Evolutionary conservation across 2,888 invertebrate species (phyloP).

Genomic region (Thysanoteuthis rhombus): DNA sequence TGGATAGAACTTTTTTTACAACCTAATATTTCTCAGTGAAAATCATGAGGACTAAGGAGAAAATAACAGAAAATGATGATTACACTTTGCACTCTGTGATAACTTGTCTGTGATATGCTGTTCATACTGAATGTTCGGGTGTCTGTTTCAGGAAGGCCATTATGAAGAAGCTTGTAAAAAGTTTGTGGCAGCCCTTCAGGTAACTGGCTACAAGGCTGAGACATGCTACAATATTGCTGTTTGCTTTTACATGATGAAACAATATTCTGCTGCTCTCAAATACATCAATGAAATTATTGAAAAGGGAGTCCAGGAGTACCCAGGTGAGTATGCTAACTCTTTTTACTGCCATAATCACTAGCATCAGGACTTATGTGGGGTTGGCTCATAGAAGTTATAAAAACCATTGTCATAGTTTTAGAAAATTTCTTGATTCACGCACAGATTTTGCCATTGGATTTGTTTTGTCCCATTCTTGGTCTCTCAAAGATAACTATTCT

Average conservation of each 20-base stretch:
- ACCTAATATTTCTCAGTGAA: background rate
- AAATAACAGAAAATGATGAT: background rate
- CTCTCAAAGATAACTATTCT: too few relatives aligned
- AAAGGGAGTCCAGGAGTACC: conserved; percentile 93
- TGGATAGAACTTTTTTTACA: too few relatives aligned
- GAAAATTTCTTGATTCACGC: background rate
- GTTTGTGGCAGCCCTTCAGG: conserved; percentile 85
- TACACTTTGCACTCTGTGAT: background rate
- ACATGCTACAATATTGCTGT: conserved; percentile 94
- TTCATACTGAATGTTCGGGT: background rate
- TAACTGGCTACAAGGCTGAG: conserved; percentile 71
- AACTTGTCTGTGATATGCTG: background rate
- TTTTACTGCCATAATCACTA: too few relatives aligned
- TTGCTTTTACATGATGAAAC: conserved; percentile 92
- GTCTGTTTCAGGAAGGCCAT: conserved; percentile 76
- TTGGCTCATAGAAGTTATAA: too few relatives aligned
- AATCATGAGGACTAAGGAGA: background rate
- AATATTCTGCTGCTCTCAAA: conserved; percentile 89
- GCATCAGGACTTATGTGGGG: too few relatives aligned
- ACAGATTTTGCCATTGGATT: too few relatives aligned
- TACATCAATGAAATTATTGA: conserved; percentile 96
- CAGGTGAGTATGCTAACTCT: conserved; percentile 69
- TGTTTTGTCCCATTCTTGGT: background rate
- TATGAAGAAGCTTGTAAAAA: conserved; percentile 91
- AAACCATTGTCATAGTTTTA: background rate